Evolutionary conservation across 2,888 invertebrate species (phyloP), one percentile per base, ranked within the genome.

Genomic region (Phanerotoma sp.): DNA sequence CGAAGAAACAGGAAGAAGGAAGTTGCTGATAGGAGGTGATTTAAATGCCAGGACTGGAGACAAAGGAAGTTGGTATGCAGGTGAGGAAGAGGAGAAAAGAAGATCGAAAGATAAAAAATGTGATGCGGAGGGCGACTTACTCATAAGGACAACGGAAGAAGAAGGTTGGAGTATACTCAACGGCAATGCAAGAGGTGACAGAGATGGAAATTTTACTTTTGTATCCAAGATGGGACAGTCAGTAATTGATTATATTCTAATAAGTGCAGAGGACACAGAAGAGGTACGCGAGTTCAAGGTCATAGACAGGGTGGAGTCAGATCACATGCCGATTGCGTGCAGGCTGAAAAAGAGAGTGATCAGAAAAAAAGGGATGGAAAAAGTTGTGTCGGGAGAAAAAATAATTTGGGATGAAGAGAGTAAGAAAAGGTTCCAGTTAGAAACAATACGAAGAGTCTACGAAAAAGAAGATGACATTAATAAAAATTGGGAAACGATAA

Each of bases 161-260:
- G n/a, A n/a, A n/a, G n/a, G n/a, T n/a, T n/a, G n/a, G n/a, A n/a
- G n/a, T n/a, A n/a, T n/a, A n/a, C n/a, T n/a, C n/a, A n/a, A n/a
- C n/a, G n/a, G n/a, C n/a, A n/a, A n/a, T n/a, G n/a, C n/a, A n/a
- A n/a, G n/a, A n/a, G n/a, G n/a, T n/a, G n/a, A n/a, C n/a, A n/a
- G n/a, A n/a, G 57, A 58, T 11, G 62, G 60, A 1, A 50, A 56
- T 10, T 58, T n/a, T 20, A 58, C 57, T 10, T 56, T 32, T 11
- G 42, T 47, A 11, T 54, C 46, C 5, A 40, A 25, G 15, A 37
- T 25, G 30, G 44, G 48, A 5, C 30, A 42, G 5, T 45, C 61
- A 16, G 51, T 54, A 1, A 59, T 51, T n/a, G 55, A 55, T 37
- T n/a, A n/a, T n/a, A n/a, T n/a, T n/a, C n/a, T n/a, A n/a, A n/a